Base-by-base conservation (phyloP, 92 coral and sea anemone species). In the Phymanthus crucifer region DNA sequence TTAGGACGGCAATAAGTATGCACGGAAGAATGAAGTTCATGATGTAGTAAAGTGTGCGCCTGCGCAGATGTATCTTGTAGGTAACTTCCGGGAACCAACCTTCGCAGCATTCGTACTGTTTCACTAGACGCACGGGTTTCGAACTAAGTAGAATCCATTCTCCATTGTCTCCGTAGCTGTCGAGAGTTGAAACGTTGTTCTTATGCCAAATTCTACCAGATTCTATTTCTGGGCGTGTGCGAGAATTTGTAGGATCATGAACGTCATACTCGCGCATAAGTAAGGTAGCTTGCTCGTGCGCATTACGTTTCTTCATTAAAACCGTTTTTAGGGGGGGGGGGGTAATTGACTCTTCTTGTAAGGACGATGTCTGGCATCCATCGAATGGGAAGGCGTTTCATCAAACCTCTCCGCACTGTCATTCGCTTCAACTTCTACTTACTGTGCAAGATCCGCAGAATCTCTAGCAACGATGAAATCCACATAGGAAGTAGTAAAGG, bases 1-100 rank as follows among this genome's bases (percentile, higher is more conserved):
- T 92, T 32, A 95, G 89, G n/a, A 95, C 88, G 6, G 97, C 98
- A 78, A 95, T 95, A 78, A 95, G 83, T 31, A 90, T 86, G 74
- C 98, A 95, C 4, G 98, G 98, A 26, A 95, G 70, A 65, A 95
- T 85, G 86, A 92, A 95, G 89, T 95, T 95, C 98, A 95, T 92
- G 88, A 92, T 88, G 90, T 92, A 95, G 80, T 90, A 95, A 72
- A 95, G 72, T 36, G 98, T 92, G 86, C 97, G 92, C 45, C 98
- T 83, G 79, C 94, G 92, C 73, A 95, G 64, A 23, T 81, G 75
- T 7, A 95, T 76, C 74, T 79, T 66, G 81, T 88, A 95, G 33
- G 86, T 83, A 64, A 95, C 95, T 43, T 88, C 91, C 54, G 98
- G 88, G 70, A 73, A 95, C 79, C 80, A 77, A 27, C 91, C 92